Base-by-base conservation (phyloP, 1,140 invertebrate genomes). In the Camponotus floridanus region DNA sequence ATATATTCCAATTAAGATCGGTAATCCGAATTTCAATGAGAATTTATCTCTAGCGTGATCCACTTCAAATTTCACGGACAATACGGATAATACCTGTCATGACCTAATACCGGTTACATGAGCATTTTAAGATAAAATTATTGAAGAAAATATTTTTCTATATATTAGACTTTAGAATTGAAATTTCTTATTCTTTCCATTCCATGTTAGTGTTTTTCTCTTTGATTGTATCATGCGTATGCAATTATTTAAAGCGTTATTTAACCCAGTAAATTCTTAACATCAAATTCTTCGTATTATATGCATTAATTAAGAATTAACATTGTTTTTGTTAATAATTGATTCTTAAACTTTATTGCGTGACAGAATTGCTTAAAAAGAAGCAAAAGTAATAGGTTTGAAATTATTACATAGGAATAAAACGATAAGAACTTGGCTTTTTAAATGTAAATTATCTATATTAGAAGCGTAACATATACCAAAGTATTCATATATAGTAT, bases 41-140 rank as follows among this genome's bases (percentile, higher is more conserved):
- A 90, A 90, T 0, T 73, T 93, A 0, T 94, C 94, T 0, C 62
- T 94, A 2, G 92, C 93, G 7, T 91, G 93, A n/a, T 95, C 94
- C 8, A 93, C 94, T 15, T 93, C 94, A 0, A 95, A 94, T 86
- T 87, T 95, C 2, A 93, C 92, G 0, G 94, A 95, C 5, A 92
- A 76, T 26, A 88, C 91, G 1, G 86, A 91, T 1, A 94, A 90
- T 94, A 2, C 94, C 1, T 92, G 9, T 93, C 91, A 0, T 94
- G 94, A 92, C 94, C 94, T 5, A 95, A 94, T 0, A 92, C 94
- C 33, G 93, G 94, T 33, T 95, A 95, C 64, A 94, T 94, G 61
- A 95, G 93, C 48, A 95, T 51, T 18, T 51, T 1, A 51, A 51
- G 4, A 51, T 51, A 51, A 42, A 45, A 61, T 42, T 61, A 39